These are phyloP conservation scores for Hylia prasina DNA, from an alignment of 2,113 vertebrate genomes.

Conservation along the genomic window DNA sequence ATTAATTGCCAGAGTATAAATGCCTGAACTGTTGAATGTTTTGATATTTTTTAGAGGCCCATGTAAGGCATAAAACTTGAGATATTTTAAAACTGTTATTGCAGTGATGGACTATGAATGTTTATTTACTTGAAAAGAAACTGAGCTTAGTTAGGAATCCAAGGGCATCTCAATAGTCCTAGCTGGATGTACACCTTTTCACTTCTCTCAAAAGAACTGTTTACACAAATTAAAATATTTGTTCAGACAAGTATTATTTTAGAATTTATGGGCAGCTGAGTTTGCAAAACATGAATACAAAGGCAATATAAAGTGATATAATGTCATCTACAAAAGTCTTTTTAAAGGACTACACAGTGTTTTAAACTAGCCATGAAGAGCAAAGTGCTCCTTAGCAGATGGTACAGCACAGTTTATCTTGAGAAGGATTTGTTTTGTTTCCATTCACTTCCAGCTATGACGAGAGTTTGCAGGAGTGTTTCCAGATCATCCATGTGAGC, in stretches of 20 bases:
- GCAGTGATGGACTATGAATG: background rate
- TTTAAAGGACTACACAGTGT: background rate
- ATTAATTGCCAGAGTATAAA: background rate
- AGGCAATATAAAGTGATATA: background rate
- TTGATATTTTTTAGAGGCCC: background rate
- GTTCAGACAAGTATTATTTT: background rate
- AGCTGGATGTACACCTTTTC: background rate
- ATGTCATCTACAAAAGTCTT: background rate
- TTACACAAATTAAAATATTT: background rate
- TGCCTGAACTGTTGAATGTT: background rate
- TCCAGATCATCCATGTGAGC: background rate
- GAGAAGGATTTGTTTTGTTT: background rate
- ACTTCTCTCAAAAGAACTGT: background rate
- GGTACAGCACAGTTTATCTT: background rate
- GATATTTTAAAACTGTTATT: background rate
- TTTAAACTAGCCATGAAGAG: background rate
- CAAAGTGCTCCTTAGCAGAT: background rate
- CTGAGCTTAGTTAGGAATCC: background rate
- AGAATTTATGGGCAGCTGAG: background rate
- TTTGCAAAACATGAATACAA: background rate
- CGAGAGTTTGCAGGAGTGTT: background rate
- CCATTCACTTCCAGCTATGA: background rate
- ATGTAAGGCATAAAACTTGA: background rate
- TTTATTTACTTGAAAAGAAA: conserved; percentile 5
- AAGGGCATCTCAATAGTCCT: background rate